Percentiles rank a stretch among this genome's conserved stretches.
Conservation (phyloP, 1,140 invertebrate genomes). For the Danaus melanippus region DNA sequence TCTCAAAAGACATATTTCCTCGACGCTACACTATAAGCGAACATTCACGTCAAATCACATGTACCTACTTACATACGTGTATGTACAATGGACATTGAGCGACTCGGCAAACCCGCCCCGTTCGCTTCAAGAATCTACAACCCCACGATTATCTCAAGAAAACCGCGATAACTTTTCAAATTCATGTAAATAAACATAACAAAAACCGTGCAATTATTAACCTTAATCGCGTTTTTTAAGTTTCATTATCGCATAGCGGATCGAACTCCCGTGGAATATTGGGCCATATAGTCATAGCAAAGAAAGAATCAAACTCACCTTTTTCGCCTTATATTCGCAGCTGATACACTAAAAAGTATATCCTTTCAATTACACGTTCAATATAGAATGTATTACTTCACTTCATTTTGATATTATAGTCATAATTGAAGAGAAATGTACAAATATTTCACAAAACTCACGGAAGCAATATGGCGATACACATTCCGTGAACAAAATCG, state of each 20-base stretch:
- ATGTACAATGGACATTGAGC: constrained; percentile 54
- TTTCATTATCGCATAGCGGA: constrained; percentile 74
- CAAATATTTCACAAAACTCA: constrained; percentile 68
- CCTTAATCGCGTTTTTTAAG: constrained; percentile 74
- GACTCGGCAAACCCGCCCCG: constrained; percentile 55
- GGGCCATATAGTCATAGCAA: constrained; percentile 72
- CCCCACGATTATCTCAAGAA: constrained; percentile 46
- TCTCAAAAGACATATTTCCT: constrained; percentile 66
- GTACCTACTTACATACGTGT: constrained; percentile 67
- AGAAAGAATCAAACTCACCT: constrained; percentile 71
- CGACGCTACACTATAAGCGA: constrained; percentile 63
- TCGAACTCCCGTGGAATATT: constrained; percentile 73
- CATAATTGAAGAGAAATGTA: constrained; percentile 66
- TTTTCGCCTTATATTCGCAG: constrained; percentile 46
- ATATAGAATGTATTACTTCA: constrained; percentile 53
- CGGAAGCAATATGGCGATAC: constrained; percentile 72
- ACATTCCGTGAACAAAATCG: constrained; percentile 69
- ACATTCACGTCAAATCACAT: constrained; percentile 65
- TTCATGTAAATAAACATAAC: constrained; percentile 73
- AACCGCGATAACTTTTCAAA: constrained; percentile 71
- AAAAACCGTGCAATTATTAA: constrained; percentile 74
- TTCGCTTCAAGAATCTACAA: constrained; percentile 41
- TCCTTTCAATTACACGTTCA: constrained; percentile 30
- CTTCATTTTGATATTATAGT: constrained; percentile 65
- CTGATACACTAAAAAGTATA: constrained; percentile 45